These are phyloP conservation scores for Zoanthus solanderi DNA, from an alignment of 92 coral and sea anemone genomes.

Conservation along the genomic window DNA sequence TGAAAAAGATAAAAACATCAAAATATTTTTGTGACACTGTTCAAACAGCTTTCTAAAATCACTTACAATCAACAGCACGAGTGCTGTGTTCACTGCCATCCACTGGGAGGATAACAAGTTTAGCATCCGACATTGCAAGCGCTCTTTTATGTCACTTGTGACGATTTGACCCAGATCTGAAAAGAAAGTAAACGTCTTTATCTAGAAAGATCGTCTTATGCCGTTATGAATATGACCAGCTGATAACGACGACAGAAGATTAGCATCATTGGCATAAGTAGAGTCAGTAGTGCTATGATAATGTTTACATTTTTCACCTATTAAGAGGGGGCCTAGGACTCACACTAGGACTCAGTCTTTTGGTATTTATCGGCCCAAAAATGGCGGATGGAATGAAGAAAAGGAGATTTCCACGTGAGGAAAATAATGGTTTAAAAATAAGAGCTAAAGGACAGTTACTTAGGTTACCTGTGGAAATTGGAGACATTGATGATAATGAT, in stretches of 20 bases:
- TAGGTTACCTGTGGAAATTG: conserved; percentile 29
- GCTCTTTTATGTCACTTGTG: neutral
- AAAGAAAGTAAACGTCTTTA: neutral
- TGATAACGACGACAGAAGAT: neutral
- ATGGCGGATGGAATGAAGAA: conserved; percentile 45
- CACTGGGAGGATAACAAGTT: conserved; percentile 31
- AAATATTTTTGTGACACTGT: too few species aligned
- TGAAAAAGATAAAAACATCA: too few species aligned
- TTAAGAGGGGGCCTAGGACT: neutral
- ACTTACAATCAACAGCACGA: conserved; percentile 40
- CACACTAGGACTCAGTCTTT: conserved; percentile 23
- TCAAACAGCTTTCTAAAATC: neutral
- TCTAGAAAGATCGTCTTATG: neutral
- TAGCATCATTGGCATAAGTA: neutral
- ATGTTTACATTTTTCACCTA: conserved; percentile 7
- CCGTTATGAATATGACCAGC: neutral
- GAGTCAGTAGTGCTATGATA: neutral
- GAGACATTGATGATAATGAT: neutral
- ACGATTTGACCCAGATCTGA: neutral
- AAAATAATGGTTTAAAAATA: conserved; percentile 9
- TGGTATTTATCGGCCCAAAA: neutral
- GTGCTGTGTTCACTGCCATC: conserved; percentile 44
- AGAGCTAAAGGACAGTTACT: conserved; percentile 37
- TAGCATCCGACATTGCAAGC: conserved; percentile 14
- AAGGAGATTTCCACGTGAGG: conserved; percentile 29